Evolutionary conservation across 2,797 vertebrate genomes (phyloP).

Genomic region (Limosa lapponica): DNA sequence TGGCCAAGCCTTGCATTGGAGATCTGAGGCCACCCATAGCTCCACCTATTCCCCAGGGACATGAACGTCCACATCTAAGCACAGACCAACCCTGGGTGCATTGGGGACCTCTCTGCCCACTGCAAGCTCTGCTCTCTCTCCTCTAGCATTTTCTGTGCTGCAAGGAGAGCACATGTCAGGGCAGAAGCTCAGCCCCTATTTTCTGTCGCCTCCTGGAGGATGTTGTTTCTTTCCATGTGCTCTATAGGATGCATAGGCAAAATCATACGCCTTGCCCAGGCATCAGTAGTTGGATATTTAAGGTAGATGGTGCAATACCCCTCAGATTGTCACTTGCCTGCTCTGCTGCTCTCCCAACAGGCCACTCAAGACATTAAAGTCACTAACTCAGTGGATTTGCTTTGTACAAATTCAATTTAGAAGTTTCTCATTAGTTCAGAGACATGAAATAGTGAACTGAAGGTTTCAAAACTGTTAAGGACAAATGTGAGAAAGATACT

Average conservation of each 20-base stretch:
- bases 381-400: neutral
- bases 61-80: rapidly evolving
- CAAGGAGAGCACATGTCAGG: neutral
- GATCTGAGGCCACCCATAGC: neutral
- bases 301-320: neutral
- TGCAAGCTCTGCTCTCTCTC: neutral
- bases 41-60: neutral
- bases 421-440: neutral
- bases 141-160: neutral
- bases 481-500: neutral
- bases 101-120: neutral
- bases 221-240: neutral
- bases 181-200: rapidly evolving
- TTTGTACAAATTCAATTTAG: neutral
- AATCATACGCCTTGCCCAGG: neutral
- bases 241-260: neutral
- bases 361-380: neutral
- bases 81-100: neutral
- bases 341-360: neutral
- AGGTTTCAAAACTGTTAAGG: neutral
- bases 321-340: neutral
- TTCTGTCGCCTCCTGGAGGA: neutral
- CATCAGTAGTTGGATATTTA: neutral
- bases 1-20: neutral
- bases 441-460: neutral